These are phyloP conservation scores for Drosophila orena DNA, from an alignment of 1,140 invertebrate genomes.

Conservation along the genomic window DNA sequence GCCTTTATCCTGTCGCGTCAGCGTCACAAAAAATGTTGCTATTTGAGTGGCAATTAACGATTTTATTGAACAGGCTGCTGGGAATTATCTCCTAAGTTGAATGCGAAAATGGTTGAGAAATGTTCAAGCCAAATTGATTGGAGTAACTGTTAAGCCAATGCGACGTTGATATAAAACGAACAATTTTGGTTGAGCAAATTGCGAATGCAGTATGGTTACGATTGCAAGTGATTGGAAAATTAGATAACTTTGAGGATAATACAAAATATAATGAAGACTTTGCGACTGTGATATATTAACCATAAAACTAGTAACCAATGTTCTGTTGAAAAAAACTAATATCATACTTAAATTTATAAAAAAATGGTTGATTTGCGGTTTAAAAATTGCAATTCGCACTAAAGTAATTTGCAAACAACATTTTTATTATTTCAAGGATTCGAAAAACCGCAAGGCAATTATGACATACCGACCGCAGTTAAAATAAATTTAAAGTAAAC, in stretches of 20 bases:
- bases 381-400: conserved; percentile 1
- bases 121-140: conserved; percentile 30
- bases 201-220: conserved; percentile 2
- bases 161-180: conserved; percentile 14
- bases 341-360: neutral
- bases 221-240: conserved; percentile 15
- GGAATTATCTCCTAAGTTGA: conserved; percentile 42
- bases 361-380: conserved; percentile 14
- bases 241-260: neutral
- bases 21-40: conserved; percentile 71
- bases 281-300: neutral
- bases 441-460: conserved; percentile 51
- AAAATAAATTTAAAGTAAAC: conserved; percentile 33
- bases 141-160: conserved; percentile 35
- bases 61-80: conserved; percentile 68
- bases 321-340: no score
- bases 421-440: conserved; percentile 47
- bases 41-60: conserved; percentile 80
- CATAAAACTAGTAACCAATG: no score
- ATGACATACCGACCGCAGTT: conserved; percentile 18
- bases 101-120: conserved; percentile 29
- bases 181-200: conserved; percentile 38
- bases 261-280: neutral
- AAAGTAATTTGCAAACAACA: neutral
- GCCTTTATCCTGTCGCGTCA: conserved; percentile 76